phyloP scores from a whole-genome alignment of 2,113 vertebrate species.

The Nicator chloris region DNA sequence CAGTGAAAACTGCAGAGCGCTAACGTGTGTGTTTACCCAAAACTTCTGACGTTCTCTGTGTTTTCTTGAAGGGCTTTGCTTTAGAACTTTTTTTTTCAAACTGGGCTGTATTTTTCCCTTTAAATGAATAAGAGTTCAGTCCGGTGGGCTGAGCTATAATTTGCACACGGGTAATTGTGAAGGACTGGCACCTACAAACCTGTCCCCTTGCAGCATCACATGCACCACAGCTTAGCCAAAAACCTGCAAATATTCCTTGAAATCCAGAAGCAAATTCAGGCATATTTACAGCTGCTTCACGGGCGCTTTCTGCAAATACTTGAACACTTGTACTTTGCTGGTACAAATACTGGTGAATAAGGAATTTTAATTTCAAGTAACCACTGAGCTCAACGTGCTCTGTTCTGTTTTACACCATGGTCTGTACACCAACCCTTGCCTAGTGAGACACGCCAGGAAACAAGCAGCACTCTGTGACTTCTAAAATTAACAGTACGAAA shows the following conservation, averaged over 20 bases:
- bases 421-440: neutral
- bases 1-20: neutral
- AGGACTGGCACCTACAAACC: neutral
- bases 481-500: neutral
- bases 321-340: neutral
- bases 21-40: neutral
- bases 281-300: neutral
- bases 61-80: neutral
- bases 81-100: neutral
- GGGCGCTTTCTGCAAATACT: constrained; percentile 19
- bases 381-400: neutral
- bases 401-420: accelerated
- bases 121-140: neutral
- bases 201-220: neutral
- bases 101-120: neutral
- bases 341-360: neutral
- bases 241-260: neutral
- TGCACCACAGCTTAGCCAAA: neutral
- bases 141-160: neutral
- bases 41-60: neutral
- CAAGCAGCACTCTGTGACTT: neutral
- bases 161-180: neutral
- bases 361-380: neutral
- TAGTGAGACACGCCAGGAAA: neutral
- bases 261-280: neutral